phyloP scores from a whole-genome alignment of 2,113 vertebrate species.

The Hyperopisus bebe region DNA sequence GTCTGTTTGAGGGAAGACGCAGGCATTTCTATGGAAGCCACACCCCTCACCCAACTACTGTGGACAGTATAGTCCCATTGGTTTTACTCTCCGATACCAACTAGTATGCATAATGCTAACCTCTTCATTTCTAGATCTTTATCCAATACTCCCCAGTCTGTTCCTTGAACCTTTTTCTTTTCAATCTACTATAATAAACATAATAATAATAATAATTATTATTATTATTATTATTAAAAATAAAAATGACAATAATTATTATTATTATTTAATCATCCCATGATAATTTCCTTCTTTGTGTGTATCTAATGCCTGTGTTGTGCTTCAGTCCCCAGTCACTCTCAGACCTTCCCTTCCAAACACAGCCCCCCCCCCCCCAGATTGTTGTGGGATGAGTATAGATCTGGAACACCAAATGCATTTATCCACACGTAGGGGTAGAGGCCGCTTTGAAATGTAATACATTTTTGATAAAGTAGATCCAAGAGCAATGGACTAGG shows the following conservation, averaged over 20 bases:
- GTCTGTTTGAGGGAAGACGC: constrained; percentile 43
- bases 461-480: constrained; percentile 44
- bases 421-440: constrained; percentile 35
- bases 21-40: constrained; percentile 28
- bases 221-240: too few species aligned
- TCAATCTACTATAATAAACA: neutral
- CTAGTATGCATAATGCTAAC: neutral
- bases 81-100: neutral
- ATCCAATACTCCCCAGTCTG: neutral
- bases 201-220: neutral
- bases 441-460: constrained; percentile 36
- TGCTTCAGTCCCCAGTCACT: neutral
- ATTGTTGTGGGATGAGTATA: constrained; percentile 26
- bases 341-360: constrained; percentile 24
- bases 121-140: neutral
- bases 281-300: neutral
- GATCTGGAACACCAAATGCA: constrained; percentile 28
- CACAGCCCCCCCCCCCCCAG: neutral
- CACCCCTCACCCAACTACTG: neutral
- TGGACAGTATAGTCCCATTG: neutral
- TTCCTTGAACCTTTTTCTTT: neutral
- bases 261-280: neutral
- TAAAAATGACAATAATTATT: neutral
- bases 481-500: constrained; percentile 37
- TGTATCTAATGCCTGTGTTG: neutral